Percentiles rank a stretch among this genome's conserved stretches.
phyloP scores from a whole-genome alignment of 2,797 vertebrate genomes.

The Erithacus rubecula region DNA sequence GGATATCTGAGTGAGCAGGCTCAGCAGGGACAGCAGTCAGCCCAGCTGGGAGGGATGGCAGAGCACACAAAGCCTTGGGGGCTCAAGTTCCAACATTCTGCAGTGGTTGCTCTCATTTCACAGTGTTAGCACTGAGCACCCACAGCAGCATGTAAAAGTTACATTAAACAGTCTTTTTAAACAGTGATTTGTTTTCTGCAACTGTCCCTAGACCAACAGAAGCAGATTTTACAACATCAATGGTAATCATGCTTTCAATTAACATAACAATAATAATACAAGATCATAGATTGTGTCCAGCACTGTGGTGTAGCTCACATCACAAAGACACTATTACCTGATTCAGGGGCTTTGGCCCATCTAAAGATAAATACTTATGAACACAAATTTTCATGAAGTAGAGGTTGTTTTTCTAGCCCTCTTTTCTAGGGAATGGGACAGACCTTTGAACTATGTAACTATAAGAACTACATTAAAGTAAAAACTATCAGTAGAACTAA shows the following conservation, averaged over 20 bases:
- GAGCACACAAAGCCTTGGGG: not conserved
- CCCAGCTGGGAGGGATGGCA: not conserved
- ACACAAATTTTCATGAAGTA: not conserved
- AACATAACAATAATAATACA: not conserved
- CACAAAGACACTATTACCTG: not conserved
- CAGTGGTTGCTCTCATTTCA: not conserved
- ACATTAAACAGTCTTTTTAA: fast-evolving
- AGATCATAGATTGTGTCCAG: not conserved
- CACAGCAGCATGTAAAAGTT: fast-evolving
- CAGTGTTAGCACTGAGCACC: not conserved
- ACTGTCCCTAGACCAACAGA: not conserved
- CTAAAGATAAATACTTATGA: not conserved
- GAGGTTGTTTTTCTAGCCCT: not conserved
- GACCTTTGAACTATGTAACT: not conserved
- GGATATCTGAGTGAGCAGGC: not conserved
- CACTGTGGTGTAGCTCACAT: not conserved
- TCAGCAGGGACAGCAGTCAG: not conserved
- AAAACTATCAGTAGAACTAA: not conserved
- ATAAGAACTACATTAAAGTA: not conserved
- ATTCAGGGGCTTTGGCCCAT: not conserved
- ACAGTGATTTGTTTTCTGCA: not conserved
- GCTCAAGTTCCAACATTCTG: not conserved
- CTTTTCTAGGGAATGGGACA: not conserved
- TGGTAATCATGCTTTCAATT: not conserved
- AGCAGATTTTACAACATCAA: not conserved